These are phyloP conservation scores for Nestor notabilis DNA, from an alignment of 2,113 vertebrate species.

Conservation along the genomic window DNA sequence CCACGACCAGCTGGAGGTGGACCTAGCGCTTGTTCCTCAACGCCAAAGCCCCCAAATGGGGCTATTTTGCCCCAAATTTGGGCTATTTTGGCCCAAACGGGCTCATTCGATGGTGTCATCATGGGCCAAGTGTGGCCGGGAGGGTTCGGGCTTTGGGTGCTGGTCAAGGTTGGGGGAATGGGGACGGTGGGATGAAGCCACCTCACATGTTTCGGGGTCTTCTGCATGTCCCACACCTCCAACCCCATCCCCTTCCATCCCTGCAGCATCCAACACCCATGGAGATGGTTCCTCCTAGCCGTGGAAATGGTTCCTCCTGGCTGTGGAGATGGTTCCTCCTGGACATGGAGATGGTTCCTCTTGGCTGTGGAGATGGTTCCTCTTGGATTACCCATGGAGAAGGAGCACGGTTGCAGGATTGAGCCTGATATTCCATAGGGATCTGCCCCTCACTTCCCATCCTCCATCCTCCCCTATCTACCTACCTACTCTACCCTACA, in stretches of 20 bases:
- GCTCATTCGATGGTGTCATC: background rate
- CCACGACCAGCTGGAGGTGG: background rate
- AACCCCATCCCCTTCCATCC: background rate
- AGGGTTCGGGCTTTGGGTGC: background rate
- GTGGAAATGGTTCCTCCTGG: too few species aligned
- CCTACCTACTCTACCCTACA: background rate
- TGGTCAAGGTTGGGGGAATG: background rate
- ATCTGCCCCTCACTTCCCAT: background rate
- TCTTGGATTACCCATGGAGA: background rate
- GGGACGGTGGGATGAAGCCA: background rate
- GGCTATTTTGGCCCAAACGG: too few species aligned
- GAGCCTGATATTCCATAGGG: background rate
- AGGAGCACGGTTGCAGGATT: background rate
- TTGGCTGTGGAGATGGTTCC: too few species aligned
- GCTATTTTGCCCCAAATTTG: background rate
- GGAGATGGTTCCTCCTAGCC: background rate
- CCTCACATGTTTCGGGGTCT: background rate
- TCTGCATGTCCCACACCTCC: background rate
- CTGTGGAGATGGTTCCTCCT: too few species aligned
- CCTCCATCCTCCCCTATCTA: background rate
- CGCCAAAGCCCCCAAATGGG: background rate
- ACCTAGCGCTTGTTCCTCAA: background rate
- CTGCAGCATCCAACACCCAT: too few species aligned
- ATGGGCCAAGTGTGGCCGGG: fast-evolving
- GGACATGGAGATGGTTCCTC: too few species aligned